Base-by-base conservation (phyloP, 2,888 invertebrate genomes). In the Cephus pygmeus region DNA sequence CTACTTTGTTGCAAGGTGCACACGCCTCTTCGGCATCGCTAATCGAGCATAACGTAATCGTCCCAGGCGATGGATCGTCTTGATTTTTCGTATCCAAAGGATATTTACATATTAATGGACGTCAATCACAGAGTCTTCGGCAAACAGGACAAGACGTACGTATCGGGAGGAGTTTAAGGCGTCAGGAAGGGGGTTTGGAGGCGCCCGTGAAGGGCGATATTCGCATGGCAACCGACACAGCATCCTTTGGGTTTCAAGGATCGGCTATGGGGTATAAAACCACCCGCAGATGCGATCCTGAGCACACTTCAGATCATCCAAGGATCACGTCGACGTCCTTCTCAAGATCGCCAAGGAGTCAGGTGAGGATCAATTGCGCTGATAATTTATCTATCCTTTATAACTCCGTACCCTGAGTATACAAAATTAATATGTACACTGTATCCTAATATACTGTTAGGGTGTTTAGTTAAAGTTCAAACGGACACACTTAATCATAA, bases 81-180 rank as follows among this genome's bases (percentile, higher is more conserved):
- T 80, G 77, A 83, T 83, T 84, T 87, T 85, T 85, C 83, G 77
- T 84, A 82, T 85, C 81, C 76, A 77, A 81, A 73, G 81, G 71
- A 34, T 75, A 89, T 89, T 89, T 87, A 81, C 89, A 89, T 89
- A 86, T 88, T 89, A 89, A 89, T 89, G 83, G 87, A 83, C 80
- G 83, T 84, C 84, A 83, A 81, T 85, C 85, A 81, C 81, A 79
- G 79, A 81, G 76, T 73, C 77, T 74, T 76, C 79, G 81, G 80
- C 81, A 80, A 80, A 81, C 80, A 73, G 76, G 81, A 84, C 79
- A 79, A 84, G 83, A 83, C 80, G 79, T 80, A 81, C 40, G 6
- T 40, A 40, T 40, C 40, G 40, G 76, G 68, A 68, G 76, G 73
- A 56, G n/a, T 69, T 12, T 33, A 75, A 31, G 73, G 56, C 56